A percentile compares a stretch with the other conserved stretches of the same genome.
These are phyloP conservation scores for Oreotragus oreotragus DNA, from an alignment of 2,113 vertebrate genomes.

Conservation along the genomic window DNA sequence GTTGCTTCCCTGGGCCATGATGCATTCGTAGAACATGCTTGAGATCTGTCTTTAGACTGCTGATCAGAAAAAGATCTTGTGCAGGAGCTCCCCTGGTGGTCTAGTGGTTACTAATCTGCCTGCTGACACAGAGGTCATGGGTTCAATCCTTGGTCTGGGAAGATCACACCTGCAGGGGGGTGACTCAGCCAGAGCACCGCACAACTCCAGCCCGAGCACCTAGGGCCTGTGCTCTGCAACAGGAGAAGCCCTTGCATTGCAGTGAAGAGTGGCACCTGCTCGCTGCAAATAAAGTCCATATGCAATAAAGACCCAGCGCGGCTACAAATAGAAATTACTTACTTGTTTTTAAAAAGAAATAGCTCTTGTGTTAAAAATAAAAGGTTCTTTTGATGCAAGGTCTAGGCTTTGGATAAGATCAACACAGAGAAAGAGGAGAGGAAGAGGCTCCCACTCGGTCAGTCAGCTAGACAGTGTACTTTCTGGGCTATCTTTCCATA, in stretches of 20 bases:
- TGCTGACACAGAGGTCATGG: not conserved
- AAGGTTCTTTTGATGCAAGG: not conserved
- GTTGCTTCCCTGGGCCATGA: not conserved
- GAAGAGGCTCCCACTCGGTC: not conserved
- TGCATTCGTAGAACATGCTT: not conserved
- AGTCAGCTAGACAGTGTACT: not conserved
- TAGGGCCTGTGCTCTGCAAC: not conserved
- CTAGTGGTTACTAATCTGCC: not conserved
- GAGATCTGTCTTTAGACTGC: not conserved
- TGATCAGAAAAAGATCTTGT: not conserved
- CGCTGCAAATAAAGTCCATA: not conserved
- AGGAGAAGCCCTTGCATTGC: not conserved
- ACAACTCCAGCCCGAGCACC: fast-evolving
- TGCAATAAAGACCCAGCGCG: not conserved
- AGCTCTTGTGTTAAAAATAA: not conserved
- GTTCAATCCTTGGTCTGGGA: not conserved
- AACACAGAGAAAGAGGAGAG: not conserved
- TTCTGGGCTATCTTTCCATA: not conserved
- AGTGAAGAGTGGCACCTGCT: not conserved
- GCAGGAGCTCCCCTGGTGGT: not conserved
- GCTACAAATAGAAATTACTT: not conserved
- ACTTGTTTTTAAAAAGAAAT: not conserved
- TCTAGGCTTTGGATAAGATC: not conserved
- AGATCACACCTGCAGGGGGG: not conserved
- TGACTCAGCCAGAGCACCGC: not conserved